Conservation (phyloP, 2,113 vertebrate species). For the Pygoscelis antarcticus region DNA sequence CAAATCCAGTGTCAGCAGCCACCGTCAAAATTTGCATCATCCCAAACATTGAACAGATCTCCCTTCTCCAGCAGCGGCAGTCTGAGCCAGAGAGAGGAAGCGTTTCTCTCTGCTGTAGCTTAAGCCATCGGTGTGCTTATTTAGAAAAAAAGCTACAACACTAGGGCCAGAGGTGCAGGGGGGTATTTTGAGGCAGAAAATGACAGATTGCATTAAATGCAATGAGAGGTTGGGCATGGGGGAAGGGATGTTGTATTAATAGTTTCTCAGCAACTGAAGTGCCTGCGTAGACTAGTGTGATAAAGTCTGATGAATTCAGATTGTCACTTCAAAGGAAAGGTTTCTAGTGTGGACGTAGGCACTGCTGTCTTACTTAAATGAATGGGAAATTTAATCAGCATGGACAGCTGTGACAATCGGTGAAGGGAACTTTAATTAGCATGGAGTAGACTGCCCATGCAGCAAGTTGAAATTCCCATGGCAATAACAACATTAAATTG, state of each 20-base stretch:
- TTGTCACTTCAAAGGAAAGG: constrained; percentile 60
- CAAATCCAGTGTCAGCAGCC: background rate
- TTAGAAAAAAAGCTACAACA: background rate
- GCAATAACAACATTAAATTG: constrained; percentile 35
- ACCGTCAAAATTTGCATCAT: background rate
- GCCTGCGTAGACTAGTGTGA: background rate
- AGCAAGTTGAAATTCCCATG: constrained; percentile 48
- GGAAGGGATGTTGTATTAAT: background rate
- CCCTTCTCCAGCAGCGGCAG: background rate
- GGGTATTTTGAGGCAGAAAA: constrained; percentile 2
- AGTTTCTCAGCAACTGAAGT: background rate
- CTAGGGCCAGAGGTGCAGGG: background rate
- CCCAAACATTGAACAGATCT: background rate
- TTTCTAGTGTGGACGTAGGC: constrained; percentile 18
- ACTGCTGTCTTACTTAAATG: constrained; percentile 15
- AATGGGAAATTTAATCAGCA: constrained; percentile 58
- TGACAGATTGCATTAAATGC: constrained; percentile 1
- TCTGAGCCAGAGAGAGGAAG: background rate
- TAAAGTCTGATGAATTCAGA: constrained; percentile 44
- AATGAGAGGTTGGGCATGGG: background rate
- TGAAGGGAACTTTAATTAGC: constrained; percentile 64
- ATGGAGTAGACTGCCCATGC: constrained; percentile 5
- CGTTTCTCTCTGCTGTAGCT: background rate
- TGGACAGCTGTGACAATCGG: constrained; percentile 61
- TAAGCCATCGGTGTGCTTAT: background rate